Conservation (phyloP, 2,113 vertebrate genomes). For the Psittacara wagleri region DNA sequence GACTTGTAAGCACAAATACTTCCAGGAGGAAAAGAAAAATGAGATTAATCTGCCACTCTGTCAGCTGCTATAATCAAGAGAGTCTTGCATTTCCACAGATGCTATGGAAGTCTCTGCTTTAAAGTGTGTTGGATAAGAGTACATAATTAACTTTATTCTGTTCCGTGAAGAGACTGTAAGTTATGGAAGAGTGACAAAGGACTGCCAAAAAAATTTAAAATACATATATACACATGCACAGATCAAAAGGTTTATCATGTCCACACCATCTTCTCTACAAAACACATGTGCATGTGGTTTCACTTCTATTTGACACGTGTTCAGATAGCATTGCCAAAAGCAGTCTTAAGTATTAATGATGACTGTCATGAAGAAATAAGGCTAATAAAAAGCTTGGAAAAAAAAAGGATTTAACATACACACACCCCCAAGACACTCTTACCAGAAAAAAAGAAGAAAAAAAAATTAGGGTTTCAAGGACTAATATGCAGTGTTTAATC, state of each 20-base stretch:
- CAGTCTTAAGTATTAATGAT: not conserved
- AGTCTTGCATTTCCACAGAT: not conserved
- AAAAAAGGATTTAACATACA: not conserved
- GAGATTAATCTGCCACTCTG: not conserved
- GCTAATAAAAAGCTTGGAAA: not conserved
- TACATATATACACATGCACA: not conserved
- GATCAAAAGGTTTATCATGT: not conserved
- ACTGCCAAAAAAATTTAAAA: not conserved
- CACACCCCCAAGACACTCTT: not conserved
- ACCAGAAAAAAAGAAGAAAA: not conserved
- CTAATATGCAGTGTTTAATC: not conserved
- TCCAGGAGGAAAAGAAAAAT: not conserved
- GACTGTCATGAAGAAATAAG: not conserved
- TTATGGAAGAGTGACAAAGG: not conserved
- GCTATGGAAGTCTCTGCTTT: not conserved
- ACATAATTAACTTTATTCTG: not conserved
- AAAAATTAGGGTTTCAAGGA: accelerated
- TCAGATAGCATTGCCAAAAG: not conserved
- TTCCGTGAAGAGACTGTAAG: not conserved
- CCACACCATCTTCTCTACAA: not conserved
- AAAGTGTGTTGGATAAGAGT: not conserved
- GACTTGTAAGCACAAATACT: not conserved
- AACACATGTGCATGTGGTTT: accelerated
- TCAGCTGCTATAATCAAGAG: not conserved
- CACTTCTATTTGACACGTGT: not conserved